These are phyloP conservation scores for Epirrhoe tristata DNA, from an alignment of 2,888 invertebrate genomes.

Conservation along the genomic window DNA sequence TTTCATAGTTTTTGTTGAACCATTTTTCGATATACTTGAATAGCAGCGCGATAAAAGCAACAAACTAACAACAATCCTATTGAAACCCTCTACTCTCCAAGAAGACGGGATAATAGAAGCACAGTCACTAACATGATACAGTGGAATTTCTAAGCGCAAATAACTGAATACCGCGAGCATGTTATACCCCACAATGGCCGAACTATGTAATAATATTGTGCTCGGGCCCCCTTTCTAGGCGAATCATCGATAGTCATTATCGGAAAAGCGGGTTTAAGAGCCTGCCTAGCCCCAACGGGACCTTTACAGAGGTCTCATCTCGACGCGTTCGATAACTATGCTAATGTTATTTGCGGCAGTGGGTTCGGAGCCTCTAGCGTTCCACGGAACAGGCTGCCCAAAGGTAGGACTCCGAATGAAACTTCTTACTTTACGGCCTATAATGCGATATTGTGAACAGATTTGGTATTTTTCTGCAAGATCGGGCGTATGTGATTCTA, in stretches of 20 bases:
- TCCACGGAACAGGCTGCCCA: conserved; percentile 62
- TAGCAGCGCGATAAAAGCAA: neutral
- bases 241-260: conserved; percentile 85
- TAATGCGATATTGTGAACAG: conserved; percentile 62
- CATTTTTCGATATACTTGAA: too few relatives aligned
- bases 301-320: conserved; percentile 83
- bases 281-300: conserved; percentile 77
- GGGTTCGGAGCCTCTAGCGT: conserved; percentile 73
- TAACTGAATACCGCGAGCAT: conserved; percentile 70
- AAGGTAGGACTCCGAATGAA: conserved; percentile 65
- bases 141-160: conserved; percentile 62
- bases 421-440: conserved; percentile 61
- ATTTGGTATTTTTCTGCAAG: conserved; percentile 58
- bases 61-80: neutral
- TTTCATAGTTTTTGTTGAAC: too few relatives aligned
- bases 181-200: conserved; percentile 76
- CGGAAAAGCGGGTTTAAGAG: conserved; percentile 83
- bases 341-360: conserved; percentile 84
- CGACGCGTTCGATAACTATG: conserved; percentile 83
- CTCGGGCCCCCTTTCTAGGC: conserved; percentile 74
- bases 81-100: neutral
- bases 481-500: conserved; percentile 46
- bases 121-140: conserved; percentile 42
- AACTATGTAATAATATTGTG: conserved; percentile 83
- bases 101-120: conserved; percentile 21